These are phyloP conservation scores for Marmota monax DNA, from an alignment of 2,113 vertebrate genomes.

Conservation along the genomic window DNA sequence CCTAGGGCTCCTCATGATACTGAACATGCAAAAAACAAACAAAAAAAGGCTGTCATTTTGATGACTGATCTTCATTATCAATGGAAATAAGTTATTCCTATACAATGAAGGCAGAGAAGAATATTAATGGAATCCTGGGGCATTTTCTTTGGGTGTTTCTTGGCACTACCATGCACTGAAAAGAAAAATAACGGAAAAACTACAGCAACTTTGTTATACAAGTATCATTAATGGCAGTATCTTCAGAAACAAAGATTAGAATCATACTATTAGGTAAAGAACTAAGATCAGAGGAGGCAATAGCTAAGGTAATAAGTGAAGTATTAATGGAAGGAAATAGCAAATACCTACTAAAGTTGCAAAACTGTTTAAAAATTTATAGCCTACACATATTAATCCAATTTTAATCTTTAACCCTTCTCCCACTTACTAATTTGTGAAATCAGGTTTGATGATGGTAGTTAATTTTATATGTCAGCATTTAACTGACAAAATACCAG, in stretches of 20 bases:
- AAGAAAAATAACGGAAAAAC: background rate
- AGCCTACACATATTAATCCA: background rate
- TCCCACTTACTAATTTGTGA: background rate
- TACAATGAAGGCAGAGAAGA: background rate
- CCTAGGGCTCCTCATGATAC: background rate
- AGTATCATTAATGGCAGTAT: background rate
- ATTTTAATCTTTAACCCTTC: background rate
- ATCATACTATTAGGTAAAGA: background rate
- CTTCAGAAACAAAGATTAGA: background rate
- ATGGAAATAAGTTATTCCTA: background rate
- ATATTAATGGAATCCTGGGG: background rate
- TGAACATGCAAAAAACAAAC: background rate
- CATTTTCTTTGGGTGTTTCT: background rate
- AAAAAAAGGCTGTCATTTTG: background rate
- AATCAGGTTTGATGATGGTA: background rate
- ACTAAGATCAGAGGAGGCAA: background rate
- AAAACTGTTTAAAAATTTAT: background rate
- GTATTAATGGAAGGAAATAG: background rate
- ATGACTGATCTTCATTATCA: background rate
- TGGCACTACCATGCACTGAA: background rate
- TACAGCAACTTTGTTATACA: background rate
- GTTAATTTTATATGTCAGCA: background rate
- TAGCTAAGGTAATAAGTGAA: background rate
- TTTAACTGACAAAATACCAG: background rate
- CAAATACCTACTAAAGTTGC: background rate